Evolutionary conservation across 2,888 invertebrate genomes (phyloP).

Genomic region (Liodrosophila aerea): DNA sequence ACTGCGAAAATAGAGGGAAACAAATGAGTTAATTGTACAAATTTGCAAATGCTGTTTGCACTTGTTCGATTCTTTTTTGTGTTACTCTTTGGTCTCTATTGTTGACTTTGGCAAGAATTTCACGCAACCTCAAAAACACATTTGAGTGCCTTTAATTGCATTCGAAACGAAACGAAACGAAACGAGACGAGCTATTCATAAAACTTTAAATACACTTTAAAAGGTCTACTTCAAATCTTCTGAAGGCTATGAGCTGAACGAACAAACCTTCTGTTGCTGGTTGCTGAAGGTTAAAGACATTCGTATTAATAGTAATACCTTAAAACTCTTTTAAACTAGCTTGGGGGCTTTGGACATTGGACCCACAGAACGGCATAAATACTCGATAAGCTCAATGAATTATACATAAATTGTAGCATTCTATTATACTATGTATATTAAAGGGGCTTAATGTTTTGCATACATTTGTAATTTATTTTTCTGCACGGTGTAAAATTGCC

Average conservation of each 20-base stretch:
- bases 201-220: slow-evolving; percentile 1
- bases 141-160: background rate
- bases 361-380: no score
- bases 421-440: slow-evolving; percentile 1
- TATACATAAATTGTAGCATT: slow-evolving; percentile 10
- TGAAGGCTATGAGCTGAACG: slow-evolving; percentile 43
- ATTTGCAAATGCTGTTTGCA: no score
- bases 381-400: background rate
- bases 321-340: slow-evolving; percentile 16
- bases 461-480: no score
- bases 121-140: slow-evolving; percentile 1
- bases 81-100: slow-evolving; percentile 1
- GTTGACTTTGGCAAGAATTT: no score
- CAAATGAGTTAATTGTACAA: background rate
- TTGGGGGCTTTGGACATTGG: slow-evolving; percentile 21
- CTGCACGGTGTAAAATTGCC: no score
- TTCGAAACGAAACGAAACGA: no score
- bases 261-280: slow-evolving; percentile 37
- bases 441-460: no score
- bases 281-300: slow-evolving; percentile 44
- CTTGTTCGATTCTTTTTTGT: background rate
- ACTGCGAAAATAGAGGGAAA: background rate
- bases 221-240: slow-evolving; percentile 14
- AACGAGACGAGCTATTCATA: slow-evolving; percentile 5
- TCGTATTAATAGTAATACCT: slow-evolving; percentile 12